Evolutionary conservation across 2,888 invertebrate genomes (phyloP).

Genomic region (Saturnia pavonia): DNA sequence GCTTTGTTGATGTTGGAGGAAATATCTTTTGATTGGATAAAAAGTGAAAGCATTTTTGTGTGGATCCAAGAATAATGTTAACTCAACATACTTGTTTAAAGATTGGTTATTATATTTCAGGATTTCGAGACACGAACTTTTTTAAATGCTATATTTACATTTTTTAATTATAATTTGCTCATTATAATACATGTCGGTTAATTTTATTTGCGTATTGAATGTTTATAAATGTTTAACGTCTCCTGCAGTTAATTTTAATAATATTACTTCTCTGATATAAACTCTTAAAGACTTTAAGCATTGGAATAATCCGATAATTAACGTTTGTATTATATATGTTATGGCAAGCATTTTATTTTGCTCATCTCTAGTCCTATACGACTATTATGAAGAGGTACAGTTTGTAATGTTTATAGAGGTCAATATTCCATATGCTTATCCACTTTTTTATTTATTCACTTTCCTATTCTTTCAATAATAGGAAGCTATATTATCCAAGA

Average conservation of each 20-base stretch:
- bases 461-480: too few relatives aligned
- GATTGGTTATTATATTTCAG: neutral
- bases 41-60: conserved; percentile 8
- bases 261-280: neutral
- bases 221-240: neutral
- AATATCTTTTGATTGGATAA: neutral
- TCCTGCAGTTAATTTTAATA: neutral
- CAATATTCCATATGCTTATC: too few relatives aligned
- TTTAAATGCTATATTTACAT: neutral
- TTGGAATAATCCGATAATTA: neutral
- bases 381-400: too few relatives aligned
- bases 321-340: neutral
- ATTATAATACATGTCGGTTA: neutral
- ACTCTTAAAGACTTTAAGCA: neutral
- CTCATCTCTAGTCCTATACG: too few relatives aligned
- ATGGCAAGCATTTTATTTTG: too few relatives aligned
- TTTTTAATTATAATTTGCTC: neutral
- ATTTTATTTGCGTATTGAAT: neutral
- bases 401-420: too few relatives aligned
- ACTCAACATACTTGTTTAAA: neutral
- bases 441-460: too few relatives aligned
- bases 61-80: neutral
- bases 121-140: neutral
- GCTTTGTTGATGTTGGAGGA: neutral
- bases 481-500: too few relatives aligned